Evolutionary conservation across 2,113 vertebrate genomes (phyloP).

Genomic region (Noctilio leporinus): DNA sequence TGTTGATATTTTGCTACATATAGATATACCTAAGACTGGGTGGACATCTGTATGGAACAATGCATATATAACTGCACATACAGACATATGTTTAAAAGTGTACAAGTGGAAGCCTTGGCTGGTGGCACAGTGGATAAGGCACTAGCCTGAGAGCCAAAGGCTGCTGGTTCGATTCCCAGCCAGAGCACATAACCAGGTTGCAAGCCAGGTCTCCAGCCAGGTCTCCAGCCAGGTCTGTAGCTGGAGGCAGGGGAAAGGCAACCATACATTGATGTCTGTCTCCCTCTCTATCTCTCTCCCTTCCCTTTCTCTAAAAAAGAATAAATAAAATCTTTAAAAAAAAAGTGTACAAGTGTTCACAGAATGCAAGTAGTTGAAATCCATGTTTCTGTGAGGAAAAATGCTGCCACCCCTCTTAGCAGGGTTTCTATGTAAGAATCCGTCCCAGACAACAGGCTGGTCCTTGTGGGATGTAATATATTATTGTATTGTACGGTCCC

Average conservation of each 20-base stretch:
- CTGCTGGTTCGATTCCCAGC: no score
- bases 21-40: background rate
- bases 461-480: background rate
- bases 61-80: background rate
- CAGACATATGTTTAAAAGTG: background rate
- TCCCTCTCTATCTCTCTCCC: no score
- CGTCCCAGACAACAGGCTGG: background rate
- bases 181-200: no score
- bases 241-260: no score
- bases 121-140: no score
- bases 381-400: background rate
- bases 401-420: background rate
- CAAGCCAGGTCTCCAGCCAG: no score
- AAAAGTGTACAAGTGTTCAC: background rate
- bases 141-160: no score
- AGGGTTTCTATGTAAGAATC: background rate
- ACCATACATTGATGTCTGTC: no score
- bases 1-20: background rate
- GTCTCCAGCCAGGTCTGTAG: no score
- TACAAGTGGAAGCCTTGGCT: no score
- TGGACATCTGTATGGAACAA: background rate
- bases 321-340: no score
- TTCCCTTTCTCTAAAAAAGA: no score
- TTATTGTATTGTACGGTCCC: background rate
- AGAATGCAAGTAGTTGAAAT: background rate